A percentile compares a stretch with the other conserved stretches of the same genome.
Conservation (phyloP, 2,888 invertebrate genomes). For the Chaitophorus viminalis region DNA sequence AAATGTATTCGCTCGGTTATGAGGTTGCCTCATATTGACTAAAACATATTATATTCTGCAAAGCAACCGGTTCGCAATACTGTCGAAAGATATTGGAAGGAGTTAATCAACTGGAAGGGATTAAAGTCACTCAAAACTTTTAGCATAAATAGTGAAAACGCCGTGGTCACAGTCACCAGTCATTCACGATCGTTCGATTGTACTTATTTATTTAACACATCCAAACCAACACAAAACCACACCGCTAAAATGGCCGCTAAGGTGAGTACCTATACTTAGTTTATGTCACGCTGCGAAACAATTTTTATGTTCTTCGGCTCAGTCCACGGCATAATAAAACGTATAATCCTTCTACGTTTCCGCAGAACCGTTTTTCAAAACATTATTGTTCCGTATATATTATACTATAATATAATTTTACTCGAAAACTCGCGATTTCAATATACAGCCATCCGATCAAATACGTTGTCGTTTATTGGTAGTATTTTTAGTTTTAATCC, state of each 20-base stretch:
- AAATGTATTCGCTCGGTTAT: constrained; percentile 43
- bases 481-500: neutral
- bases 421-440: neutral
- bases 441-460: too few species aligned
- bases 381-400: neutral
- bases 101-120: constrained; percentile 45
- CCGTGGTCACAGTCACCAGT: constrained; percentile 43
- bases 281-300: neutral
- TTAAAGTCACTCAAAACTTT: constrained; percentile 20
- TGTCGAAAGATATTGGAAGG: constrained; percentile 36
- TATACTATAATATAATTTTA: neutral
- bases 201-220: neutral
- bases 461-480: too few species aligned
- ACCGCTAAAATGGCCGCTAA: constrained; percentile 50
- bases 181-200: constrained; percentile 46
- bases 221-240: constrained; percentile 5
- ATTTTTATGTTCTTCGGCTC: neutral
- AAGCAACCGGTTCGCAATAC: constrained; percentile 33
- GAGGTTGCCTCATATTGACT: constrained; percentile 33
- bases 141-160: constrained; percentile 52
- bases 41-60: constrained; percentile 9
- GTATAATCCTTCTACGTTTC: neutral
- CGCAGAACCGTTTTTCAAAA: neutral
- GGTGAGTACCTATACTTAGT: constrained; percentile 39
- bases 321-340: neutral